phyloP scores from a whole-genome alignment of 53 echinoderm and acorn worm species.

The Holothuria leucospilota region DNA sequence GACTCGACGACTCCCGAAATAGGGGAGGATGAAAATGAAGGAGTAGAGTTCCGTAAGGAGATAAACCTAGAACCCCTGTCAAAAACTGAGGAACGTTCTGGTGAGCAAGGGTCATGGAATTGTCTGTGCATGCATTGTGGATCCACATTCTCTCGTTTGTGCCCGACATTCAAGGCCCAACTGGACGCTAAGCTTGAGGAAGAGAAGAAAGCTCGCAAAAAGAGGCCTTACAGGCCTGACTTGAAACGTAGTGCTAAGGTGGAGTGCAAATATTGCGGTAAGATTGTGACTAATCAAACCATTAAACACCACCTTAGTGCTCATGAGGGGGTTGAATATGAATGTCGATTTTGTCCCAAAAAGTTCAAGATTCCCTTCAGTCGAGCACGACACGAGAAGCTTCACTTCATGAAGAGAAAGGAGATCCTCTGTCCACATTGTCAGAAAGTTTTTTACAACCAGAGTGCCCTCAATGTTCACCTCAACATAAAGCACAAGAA shows the following conservation, averaged over 20 bases:
- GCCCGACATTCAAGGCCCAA: conserved; percentile 23
- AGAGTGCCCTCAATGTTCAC: conserved; percentile 39
- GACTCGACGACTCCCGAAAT: not conserved
- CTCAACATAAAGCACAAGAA: conserved; percentile 31
- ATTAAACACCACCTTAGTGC: conserved; percentile 27
- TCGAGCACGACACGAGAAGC: conserved; percentile 24
- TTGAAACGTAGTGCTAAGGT: not conserved
- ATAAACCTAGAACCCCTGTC: conserved; percentile 4
- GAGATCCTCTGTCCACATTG: conserved; percentile 14
- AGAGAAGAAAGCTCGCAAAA: not conserved
- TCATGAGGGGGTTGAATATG: conserved; percentile 14
- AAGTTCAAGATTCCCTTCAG: conserved; percentile 38
- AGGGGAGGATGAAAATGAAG: conserved; percentile 22
- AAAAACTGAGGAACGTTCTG: not conserved
- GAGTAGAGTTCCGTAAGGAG: conserved; percentile 38
- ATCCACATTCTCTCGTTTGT: conserved; percentile 11
- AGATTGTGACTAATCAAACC: conserved; percentile 28
- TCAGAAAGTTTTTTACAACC: conserved; percentile 9
- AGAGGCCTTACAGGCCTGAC: conserved; percentile 10
- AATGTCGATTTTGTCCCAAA: conserved; percentile 23
- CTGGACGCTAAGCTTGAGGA: not conserved
- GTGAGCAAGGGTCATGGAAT: conserved; percentile 18
- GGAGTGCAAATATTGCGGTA: conserved; percentile 12
- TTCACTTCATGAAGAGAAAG: conserved; percentile 10
- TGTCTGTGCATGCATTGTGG: conserved; percentile 32